Evolutionary conservation across 2,888 invertebrate species (phyloP).

Genomic region (Sphinx pinastri): DNA sequence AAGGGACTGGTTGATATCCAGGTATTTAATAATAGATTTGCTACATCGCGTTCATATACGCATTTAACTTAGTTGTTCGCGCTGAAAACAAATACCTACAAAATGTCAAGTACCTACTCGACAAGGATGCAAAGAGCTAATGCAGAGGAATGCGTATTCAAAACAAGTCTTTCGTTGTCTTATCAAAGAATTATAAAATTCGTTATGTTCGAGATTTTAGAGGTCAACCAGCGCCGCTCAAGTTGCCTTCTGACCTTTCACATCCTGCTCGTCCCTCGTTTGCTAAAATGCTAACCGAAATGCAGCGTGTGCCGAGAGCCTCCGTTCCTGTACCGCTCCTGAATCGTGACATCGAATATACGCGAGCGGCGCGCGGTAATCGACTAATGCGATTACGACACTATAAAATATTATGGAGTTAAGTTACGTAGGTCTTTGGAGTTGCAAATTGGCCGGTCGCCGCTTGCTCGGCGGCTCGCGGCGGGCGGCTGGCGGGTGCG

Average conservation of each 20-base stretch:
- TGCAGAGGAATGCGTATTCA: constrained; percentile 15
- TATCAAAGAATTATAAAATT: constrained; percentile 33
- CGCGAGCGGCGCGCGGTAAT: constrained; percentile 71
- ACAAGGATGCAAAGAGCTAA: neutral
- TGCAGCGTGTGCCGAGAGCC: constrained; percentile 35
- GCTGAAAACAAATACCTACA: neutral
- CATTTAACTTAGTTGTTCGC: no score
- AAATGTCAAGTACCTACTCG: constrained; percentile 1
- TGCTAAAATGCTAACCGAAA: constrained; percentile 42
- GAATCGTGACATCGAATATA: constrained; percentile 78
- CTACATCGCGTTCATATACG: neutral
- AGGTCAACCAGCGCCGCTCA: constrained; percentile 39
- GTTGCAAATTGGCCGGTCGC: constrained; percentile 72
- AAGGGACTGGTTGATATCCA: neutral
- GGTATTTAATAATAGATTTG: neutral
- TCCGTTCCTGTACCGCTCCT: constrained; percentile 60
- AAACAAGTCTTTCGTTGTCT: constrained; percentile 25
- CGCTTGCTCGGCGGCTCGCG: constrained; percentile 37
- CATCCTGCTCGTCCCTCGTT: constrained; percentile 48
- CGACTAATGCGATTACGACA: constrained; percentile 79
- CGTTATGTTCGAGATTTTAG: constrained; percentile 37
- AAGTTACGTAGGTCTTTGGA: constrained; percentile 74
- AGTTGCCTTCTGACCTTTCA: constrained; percentile 50
- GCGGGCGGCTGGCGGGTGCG: constrained; percentile 38
- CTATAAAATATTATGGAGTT: constrained; percentile 80